phyloP scores from a whole-genome alignment of 2,888 invertebrate species.

The Stramonita haemastoma region DNA sequence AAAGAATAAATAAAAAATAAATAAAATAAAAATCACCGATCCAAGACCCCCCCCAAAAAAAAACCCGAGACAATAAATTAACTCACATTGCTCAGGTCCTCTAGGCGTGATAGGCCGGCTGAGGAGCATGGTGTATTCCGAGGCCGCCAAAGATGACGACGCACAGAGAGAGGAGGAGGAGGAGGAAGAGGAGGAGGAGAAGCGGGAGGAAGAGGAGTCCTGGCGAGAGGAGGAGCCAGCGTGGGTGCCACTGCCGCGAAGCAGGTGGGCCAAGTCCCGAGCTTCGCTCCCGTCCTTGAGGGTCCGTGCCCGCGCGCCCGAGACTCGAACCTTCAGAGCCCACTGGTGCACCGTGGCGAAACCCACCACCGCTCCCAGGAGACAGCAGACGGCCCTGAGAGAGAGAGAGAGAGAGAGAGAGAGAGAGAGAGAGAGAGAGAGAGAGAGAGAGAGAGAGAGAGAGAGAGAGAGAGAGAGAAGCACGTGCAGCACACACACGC shows the following conservation, averaged over 20 bases:
- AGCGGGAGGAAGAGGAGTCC: too few relatives aligned
- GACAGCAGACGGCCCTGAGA: background rate
- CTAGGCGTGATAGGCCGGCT: background rate
- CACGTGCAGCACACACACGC: too few relatives aligned
- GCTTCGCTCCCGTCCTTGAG: background rate
- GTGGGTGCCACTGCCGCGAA: background rate
- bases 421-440: background rate
- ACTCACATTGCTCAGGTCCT: background rate
- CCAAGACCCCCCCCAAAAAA: too few relatives aligned
- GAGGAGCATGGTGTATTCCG: slow-evolving; percentile 17
- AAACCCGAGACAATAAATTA: too few relatives aligned
- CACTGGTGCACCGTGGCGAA: background rate
- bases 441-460: background rate
- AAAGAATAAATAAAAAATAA: too few relatives aligned
- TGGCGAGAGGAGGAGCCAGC: too few relatives aligned
- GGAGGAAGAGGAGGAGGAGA: too few relatives aligned
- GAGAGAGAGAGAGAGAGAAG: slow-evolving; percentile 9
- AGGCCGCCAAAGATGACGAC: background rate
- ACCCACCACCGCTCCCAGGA: background rate
- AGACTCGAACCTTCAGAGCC: too few relatives aligned
- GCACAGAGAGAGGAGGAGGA: too few relatives aligned
- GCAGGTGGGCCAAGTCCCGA: background rate
- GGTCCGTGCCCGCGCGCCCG: too few relatives aligned
- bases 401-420: background rate
- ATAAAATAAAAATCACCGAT: too few relatives aligned